Percentiles rank a stretch among this genome's conserved stretches.
phyloP scores from a whole-genome alignment of 2,113 vertebrate genomes.

The Protobothrops flavoviridis region DNA sequence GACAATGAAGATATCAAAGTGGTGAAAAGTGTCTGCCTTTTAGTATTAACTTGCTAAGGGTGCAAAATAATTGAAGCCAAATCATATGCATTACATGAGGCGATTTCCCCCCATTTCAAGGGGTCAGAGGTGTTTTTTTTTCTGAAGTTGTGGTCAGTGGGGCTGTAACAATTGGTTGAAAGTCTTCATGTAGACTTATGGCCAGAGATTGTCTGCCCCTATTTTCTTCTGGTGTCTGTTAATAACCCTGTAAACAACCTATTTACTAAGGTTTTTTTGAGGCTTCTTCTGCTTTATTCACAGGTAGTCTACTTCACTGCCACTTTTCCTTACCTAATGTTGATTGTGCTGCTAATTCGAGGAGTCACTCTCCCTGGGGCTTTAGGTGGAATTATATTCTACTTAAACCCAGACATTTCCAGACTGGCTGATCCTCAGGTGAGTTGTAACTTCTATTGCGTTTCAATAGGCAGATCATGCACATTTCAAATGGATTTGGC shows the following conservation, averaged over 20 bases:
- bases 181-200: not conserved
- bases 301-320: conserved; percentile 98
- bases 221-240: not conserved
- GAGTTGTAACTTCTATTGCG: conserved; percentile 10
- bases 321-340: conserved; percentile 93
- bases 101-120: not conserved
- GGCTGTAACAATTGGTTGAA: not conserved
- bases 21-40: not conserved
- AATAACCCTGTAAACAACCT: no score
- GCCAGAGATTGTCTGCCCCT: not conserved
- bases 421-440: conserved; percentile 91
- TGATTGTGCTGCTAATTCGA: conserved; percentile 85
- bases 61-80: not conserved
- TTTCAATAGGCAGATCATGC: not conserved
- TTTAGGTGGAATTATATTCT: conserved; percentile 84
- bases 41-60: not conserved
- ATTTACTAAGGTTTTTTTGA: not conserved
- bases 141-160: not conserved
- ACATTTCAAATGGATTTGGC: not conserved
- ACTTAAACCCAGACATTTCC: conserved; percentile 87
- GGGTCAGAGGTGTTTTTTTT: not conserved
- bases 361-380: conserved; percentile 90
- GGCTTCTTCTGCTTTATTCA: not conserved
- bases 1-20: not conserved
- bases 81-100: not conserved